Evolutionary conservation across 1,140 invertebrate genomes (phyloP).

Genomic region (Pogonognathellus flavescens): DNA sequence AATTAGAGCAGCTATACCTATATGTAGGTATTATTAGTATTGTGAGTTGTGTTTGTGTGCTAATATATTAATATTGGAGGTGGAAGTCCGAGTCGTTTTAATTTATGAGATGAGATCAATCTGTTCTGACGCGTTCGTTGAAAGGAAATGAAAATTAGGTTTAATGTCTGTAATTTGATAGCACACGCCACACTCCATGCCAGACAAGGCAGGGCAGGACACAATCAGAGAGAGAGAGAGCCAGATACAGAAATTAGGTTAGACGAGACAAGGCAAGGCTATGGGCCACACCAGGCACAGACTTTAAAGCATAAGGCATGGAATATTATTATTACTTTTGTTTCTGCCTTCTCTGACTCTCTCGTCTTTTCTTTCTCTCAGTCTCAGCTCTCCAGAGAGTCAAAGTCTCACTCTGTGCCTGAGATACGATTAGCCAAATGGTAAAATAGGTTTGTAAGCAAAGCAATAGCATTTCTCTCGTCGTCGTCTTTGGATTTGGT

Average conservation of each 20-base stretch:
- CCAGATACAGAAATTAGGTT: background rate
- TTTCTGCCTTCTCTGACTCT: background rate
- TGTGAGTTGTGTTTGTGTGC: slow-evolving; percentile 2
- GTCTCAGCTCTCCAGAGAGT: background rate
- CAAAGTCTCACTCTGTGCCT: slow-evolving; percentile 5
- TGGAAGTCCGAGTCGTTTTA: slow-evolving; percentile 8
- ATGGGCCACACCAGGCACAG: background rate
- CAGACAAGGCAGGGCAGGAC: slow-evolving; percentile 4
- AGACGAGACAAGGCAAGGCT: background rate
- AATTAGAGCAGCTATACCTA: background rate
- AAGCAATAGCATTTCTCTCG: background rate
- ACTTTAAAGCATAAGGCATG: background rate
- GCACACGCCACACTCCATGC: slow-evolving; percentile 17
- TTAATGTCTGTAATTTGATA: slow-evolving; percentile 50
- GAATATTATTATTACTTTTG: background rate
- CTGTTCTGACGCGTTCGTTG: background rate
- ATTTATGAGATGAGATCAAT: slow-evolving; percentile 41
- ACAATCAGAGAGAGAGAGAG: background rate
- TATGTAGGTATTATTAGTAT: background rate
- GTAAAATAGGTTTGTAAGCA: slow-evolving; percentile 10
- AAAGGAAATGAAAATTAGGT: slow-evolving; percentile 47
- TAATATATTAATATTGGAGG: background rate
- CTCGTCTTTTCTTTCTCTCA: background rate
- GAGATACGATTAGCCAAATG: slow-evolving; percentile 47
- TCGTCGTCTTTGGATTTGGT: too few relatives aligned